Percentiles rank a stretch among this genome's conserved stretches.
Conservation (phyloP, 2,113 vertebrate genomes). For the Neopipo cinnamomea region DNA sequence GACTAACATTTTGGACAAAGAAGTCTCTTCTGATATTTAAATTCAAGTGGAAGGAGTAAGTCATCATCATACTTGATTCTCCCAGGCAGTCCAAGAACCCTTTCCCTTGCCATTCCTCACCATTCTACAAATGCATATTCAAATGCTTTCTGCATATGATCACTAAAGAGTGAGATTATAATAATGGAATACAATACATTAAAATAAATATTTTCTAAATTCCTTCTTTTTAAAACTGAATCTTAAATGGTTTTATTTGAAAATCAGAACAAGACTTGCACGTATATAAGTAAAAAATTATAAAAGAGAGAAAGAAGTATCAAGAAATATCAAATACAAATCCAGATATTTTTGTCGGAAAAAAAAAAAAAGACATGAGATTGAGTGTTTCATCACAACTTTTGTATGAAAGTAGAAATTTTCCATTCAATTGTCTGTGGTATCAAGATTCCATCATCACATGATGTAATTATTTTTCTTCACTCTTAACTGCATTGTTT, state of each 20-base stretch:
- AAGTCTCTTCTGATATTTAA: neutral
- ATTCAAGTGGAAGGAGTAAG: neutral
- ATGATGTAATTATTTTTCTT: neutral
- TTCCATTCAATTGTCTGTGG: neutral
- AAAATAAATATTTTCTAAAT: neutral
- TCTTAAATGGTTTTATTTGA: neutral
- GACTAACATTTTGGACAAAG: neutral
- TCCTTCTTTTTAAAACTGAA: neutral
- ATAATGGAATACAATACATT: neutral
- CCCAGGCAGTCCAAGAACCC: neutral
- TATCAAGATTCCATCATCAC: neutral
- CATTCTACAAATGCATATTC: neutral
- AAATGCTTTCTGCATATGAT: neutral
- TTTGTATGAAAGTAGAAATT: neutral
- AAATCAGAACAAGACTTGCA: neutral
- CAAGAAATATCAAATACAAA: neutral
- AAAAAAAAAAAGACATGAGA: neutral
- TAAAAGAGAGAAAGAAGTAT: neutral
- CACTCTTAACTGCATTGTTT: neutral
- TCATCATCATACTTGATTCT: neutral
- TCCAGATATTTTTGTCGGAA: neutral
- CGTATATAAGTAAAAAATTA: neutral
- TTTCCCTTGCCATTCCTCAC: neutral
- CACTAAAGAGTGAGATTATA: neutral
- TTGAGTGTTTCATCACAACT: neutral